These are phyloP conservation scores for Pyrgilauda ruficollis DNA, from an alignment of 2,113 vertebrate genomes.

Conservation along the genomic window DNA sequence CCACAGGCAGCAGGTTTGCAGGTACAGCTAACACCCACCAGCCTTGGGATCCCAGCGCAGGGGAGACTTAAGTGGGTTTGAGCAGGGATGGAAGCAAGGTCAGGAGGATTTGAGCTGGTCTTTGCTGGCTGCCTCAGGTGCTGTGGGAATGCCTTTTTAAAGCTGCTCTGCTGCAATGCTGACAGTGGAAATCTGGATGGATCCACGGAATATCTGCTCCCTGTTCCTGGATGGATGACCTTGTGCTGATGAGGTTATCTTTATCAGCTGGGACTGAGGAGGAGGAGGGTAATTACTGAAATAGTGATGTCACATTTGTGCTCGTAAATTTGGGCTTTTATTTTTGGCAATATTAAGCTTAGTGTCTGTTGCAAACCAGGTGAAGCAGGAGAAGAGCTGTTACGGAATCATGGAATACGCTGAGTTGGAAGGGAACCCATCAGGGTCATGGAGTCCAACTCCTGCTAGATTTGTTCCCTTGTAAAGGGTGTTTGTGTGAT, in stretches of 20 bases:
- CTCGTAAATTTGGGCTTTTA: not conserved
- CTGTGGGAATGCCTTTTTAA: not conserved
- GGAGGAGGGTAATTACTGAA: not conserved
- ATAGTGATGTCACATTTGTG: not conserved
- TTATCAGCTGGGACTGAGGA: not conserved
- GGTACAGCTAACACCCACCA: not conserved
- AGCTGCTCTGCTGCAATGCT: not conserved
- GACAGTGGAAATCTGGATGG: not conserved
- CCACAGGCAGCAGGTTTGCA: not conserved
- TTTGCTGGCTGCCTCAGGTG: not conserved
- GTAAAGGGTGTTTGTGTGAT: not conserved
- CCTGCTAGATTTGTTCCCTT: not conserved
- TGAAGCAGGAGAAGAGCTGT: not conserved
- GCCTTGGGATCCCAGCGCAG: fast-evolving
- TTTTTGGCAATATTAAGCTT: not conserved
- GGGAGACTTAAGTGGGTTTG: not conserved
- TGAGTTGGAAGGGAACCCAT: not conserved
- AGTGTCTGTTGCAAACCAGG: not conserved
- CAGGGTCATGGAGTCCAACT: not conserved
- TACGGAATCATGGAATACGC: not conserved
- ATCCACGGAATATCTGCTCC: not conserved
- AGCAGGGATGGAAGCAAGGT: not conserved
- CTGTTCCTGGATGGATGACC: not conserved
- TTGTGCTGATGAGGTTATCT: not conserved
- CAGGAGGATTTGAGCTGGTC: not conserved